A percentile compares a stretch with the other conserved stretches of the same genome.
These are phyloP conservation scores for Apamea sordens DNA, from an alignment of 2,888 invertebrate species.

Conservation along the genomic window DNA sequence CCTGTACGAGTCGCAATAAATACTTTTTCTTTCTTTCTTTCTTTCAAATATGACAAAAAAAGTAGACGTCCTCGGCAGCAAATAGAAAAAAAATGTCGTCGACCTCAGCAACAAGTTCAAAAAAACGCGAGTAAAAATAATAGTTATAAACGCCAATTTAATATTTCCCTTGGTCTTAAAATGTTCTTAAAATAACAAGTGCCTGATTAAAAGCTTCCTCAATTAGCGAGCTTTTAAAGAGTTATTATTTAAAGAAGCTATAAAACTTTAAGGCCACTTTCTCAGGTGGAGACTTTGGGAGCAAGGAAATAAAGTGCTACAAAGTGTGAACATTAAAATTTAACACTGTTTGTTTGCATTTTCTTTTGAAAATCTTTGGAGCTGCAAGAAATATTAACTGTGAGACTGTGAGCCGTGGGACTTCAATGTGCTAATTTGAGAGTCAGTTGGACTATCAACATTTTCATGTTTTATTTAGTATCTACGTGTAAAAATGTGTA, in stretches of 20 bases:
- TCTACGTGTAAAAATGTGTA: no score
- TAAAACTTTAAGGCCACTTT: conserved; percentile 16
- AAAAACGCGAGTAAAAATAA: background rate
- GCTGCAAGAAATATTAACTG: background rate
- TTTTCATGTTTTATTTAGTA: background rate
- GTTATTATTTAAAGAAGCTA: conserved; percentile 39
- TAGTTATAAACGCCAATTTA: conserved; percentile 7
- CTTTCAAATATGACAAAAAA: background rate
- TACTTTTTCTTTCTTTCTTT: no score
- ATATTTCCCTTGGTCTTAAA: conserved; percentile 5
- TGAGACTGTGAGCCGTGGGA: background rate
- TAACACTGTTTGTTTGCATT: conserved; percentile 9
- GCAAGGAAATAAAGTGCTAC: conserved; percentile 31
- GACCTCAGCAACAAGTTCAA: background rate
- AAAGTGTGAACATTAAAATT: conserved; percentile 37
- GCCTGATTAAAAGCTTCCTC: conserved; percentile 48
- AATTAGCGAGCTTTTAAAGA: conserved; percentile 32
- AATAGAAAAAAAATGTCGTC: no score
- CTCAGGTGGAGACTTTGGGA: background rate
- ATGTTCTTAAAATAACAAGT: conserved; percentile 23
- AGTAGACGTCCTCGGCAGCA: fast-evolving
- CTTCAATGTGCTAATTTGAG: background rate
- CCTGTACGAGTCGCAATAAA: no score
- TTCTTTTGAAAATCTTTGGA: background rate
- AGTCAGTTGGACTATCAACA: background rate